Base-by-base conservation (phyloP, 2,888 invertebrate species). In the Idaea dimidiata region DNA sequence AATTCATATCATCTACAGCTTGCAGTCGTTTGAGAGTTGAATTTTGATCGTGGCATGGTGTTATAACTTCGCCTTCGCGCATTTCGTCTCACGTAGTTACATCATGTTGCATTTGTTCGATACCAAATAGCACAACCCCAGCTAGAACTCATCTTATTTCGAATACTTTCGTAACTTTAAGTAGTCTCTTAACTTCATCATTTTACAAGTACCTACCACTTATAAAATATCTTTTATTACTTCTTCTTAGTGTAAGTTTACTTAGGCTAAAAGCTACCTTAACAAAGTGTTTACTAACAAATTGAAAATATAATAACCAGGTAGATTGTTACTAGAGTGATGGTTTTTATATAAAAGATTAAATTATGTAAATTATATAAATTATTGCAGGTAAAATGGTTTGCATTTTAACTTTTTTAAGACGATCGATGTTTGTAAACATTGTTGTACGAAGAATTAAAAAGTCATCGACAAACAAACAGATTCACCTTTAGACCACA, bases 281-380 rank as follows among this genome's bases (percentile, higher is more conserved):
- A 87, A 83, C 81, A 86, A 87, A 81, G 83, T 87, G 86, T 89
- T 90, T 89, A 88, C 82, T 86, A 88, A 84, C 79, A 87, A 84
- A 85, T 77, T 81, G 77, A 83, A 86, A 83, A 89, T 86, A 89
- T 84, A 72, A 77, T 80, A 91, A 88, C 84, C 89, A 80, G 82
- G 91, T 91, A 92, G 91, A 88, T 92, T 92, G 92, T 92, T 92
- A 92, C 82, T 92, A 91, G 89, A 88, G 84, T 86, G 89, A 87
- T 89, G 89, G 86, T 89, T 91, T 91, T 91, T 91, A 89, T 88
- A 88, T 76, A 74, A 87, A 83, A 87, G 83, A 56, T 57, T 62
- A 81, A 71, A 82, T 82, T 82, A 77, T 84, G 83, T 75, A 80
- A 81, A 79, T 55, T 66, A 65, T 65, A 63, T 60, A 81, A 81